Evolutionary conservation across 2,888 invertebrate species (phyloP).

Genomic region (Fabriciana adippe): DNA sequence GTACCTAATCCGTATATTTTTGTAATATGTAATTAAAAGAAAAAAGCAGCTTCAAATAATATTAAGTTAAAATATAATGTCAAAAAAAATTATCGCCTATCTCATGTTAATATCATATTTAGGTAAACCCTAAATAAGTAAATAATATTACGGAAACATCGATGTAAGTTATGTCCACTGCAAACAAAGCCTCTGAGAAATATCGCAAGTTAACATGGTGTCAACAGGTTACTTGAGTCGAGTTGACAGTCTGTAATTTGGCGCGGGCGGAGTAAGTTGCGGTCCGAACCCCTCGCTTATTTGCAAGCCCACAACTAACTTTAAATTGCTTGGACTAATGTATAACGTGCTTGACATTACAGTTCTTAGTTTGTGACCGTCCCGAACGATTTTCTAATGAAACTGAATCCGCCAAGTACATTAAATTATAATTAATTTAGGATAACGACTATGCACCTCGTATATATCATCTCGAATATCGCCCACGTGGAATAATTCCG

Average conservation of each 20-base stretch:
- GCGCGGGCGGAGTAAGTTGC: conserved; percentile 64
- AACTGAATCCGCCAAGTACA: conserved; percentile 41
- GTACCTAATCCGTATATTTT: conserved; percentile 24
- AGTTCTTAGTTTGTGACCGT: conserved; percentile 57
- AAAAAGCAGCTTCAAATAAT: not conserved
- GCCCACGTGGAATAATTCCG: not conserved
- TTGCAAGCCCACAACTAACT: conserved; percentile 71
- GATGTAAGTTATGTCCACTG: conserved; percentile 58
- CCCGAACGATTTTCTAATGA: conserved; percentile 53
- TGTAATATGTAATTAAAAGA: not conserved
- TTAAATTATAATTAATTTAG: conserved; percentile 44
- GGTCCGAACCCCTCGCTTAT: conserved; percentile 66
- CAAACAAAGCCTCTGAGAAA: conserved; percentile 57
- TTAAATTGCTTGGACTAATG: conserved; percentile 70
- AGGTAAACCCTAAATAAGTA: not conserved
- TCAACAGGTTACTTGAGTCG: conserved; percentile 79
- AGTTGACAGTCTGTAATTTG: conserved; percentile 77
- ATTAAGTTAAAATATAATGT: not conserved
- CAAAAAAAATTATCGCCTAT: not conserved
- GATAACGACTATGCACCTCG: not conserved
- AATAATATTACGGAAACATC: conserved; percentile 30
- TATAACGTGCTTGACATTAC: conserved; percentile 61
- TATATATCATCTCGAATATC: not conserved
- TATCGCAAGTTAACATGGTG: conserved; percentile 62
- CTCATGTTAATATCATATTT: not conserved